Evolutionary conservation across 2,113 vertebrate species (phyloP), one percentile per base, ranked within the genome.

Genomic region (Erinaceus europaeus): DNA sequence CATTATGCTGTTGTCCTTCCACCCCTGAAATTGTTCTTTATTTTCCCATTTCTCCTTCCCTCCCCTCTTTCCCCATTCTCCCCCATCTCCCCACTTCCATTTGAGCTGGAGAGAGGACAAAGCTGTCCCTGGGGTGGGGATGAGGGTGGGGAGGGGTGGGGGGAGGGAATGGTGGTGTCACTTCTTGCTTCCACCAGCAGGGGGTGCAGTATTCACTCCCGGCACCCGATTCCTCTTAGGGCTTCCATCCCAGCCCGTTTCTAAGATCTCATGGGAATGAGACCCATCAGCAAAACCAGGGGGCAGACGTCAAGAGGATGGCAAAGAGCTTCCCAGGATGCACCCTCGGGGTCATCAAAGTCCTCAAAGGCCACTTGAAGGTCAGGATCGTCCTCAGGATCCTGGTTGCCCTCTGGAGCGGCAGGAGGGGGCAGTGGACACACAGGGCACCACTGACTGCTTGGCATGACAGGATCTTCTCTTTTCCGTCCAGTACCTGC

Each of bases 151-250:
- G 29, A 15, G 20, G 1, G 42, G n/a, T n/a, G n/a, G n/a, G n/a
- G 21, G 9, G 29, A 15, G 20, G 1, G 42, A 75, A 55, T n/a
- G 32, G 15, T 12, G 53, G 23, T 17, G 17, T 25, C 34, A 21
- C 48, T 61, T 67, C 44, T 29, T 23, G 14, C 34, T 83, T 77
- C 52, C 34, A 81, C 72, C 89, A 84, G 76, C 40, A 91, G 80
- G 59, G 68, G 79, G 52, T 17, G 1, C 0, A n/a, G n/a, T n/a
- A n/a, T n/a, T n/a, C n/a, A n/a, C n/a, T n/a, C n/a, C n/a, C n/a
- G 8, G 17, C 3, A 7, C 14, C 40, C 65, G 29, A 23, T 21
- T 71, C 42, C n/a, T 32, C 21, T 77, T 67, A 42, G 20, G 3
- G 48, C 9, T 67, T n/a, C 17, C 32, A 29, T 48, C 44, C 23